Conservation (phyloP, 2,888 invertebrate species). For the Allacma fusca region DNA sequence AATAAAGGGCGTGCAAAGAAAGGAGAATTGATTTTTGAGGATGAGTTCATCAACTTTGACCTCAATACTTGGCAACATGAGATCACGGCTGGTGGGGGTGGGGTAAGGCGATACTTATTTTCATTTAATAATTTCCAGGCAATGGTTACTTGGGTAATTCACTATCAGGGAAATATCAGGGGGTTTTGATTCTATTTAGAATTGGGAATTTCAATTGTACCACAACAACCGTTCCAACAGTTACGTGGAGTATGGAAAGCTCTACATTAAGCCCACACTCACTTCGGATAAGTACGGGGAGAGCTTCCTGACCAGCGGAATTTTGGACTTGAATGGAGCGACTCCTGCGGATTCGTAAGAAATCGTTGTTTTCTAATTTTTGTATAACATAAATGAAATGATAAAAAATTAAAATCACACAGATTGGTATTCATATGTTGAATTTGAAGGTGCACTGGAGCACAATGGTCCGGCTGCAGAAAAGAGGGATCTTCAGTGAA, state of each 20-base stretch:
- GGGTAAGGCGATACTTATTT: too few relatives aligned
- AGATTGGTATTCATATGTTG: too few relatives aligned
- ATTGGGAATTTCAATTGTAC: conserved; percentile 77
- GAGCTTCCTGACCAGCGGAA: conserved; percentile 68
- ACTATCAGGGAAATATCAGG: too few relatives aligned
- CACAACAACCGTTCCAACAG: conserved; percentile 74
- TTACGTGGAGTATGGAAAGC: conserved; percentile 69
- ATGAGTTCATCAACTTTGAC: neutral
- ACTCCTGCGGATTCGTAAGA: conserved; percentile 68
- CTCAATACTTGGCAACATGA: conserved; percentile 11
- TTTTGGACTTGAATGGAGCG: conserved; percentile 70
- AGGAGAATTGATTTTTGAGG: conserved; percentile 1
- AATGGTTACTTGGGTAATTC: too few relatives aligned
- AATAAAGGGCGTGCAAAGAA: neutral
- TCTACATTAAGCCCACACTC: conserved; percentile 72
- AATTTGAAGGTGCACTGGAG: conserved; percentile 62
- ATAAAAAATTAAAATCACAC: neutral
- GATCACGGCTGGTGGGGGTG: neutral
- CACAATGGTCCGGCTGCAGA: conserved; percentile 68
- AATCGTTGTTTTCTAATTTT: neutral
- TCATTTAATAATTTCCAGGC: too few relatives aligned
- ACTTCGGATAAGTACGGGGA: conserved; percentile 64
- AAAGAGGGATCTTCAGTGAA: conserved; percentile 68
- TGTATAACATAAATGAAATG: neutral
- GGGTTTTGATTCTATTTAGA: conserved; percentile 66